These are phyloP conservation scores for Enteromius viviparus DNA, from an alignment of 2,797 vertebrate genomes.

Conservation along the genomic window DNA sequence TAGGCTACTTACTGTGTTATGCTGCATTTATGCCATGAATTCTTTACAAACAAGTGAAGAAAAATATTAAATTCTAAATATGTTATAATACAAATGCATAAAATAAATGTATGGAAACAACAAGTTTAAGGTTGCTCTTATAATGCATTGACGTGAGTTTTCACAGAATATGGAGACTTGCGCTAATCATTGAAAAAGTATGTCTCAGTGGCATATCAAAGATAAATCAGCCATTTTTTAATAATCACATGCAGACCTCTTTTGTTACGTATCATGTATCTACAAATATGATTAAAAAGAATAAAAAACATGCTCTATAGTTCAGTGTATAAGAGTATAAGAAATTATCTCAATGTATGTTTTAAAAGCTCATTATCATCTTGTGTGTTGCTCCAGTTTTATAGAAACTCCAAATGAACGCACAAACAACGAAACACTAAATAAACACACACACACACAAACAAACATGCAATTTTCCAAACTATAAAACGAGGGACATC, in stretches of 20 bases:
- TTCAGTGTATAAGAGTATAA: too few relatives aligned
- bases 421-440: slow-evolving; percentile 67
- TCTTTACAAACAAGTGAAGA: not conserved
- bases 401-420: slow-evolving; percentile 62
- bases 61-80: not conserved
- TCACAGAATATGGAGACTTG: not conserved
- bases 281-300: slow-evolving; percentile 3
- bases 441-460: slow-evolving; percentile 52
- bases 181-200: not conserved
- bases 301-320: not conserved
- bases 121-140: not conserved
- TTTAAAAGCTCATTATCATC: slow-evolving; percentile 19
- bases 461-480: slow-evolving; percentile 76
- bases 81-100: not conserved
- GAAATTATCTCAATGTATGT: not conserved
- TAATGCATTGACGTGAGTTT: not conserved
- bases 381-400: slow-evolving; percentile 40
- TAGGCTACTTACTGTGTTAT: not conserved
- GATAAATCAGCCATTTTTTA: not conserved
- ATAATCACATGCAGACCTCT: not conserved
- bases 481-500: slow-evolving; percentile 84
- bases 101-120: not conserved
- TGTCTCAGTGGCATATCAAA: not conserved
- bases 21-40: not conserved
- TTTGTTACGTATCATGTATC: slow-evolving; percentile 9